Base-by-base conservation (phyloP, 2,113 vertebrate species). In the Opisthocomus hoazin region DNA sequence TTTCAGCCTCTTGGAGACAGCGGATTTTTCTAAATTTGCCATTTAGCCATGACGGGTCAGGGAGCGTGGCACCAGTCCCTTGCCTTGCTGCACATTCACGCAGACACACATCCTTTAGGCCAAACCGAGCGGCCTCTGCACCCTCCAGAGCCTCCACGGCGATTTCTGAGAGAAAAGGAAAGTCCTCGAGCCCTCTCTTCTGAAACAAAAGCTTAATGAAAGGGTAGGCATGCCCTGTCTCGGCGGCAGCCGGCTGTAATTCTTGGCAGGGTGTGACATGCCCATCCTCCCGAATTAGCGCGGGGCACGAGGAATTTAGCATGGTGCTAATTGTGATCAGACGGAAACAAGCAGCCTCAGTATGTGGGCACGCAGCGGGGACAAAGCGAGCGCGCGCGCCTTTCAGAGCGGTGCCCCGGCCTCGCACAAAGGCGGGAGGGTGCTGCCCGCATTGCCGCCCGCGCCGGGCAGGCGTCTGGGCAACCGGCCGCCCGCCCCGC, bases 271-370 rank as follows among this genome's bases (percentile, higher is more conserved):
- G 90, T 91, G 91, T 75, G 96, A 97, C 97, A 95, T 87, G 96
- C 95, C 96, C 96, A 91, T 98, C 97, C 97, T 97, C 96, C 91
- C 36, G 95, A 97, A 98, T 98, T 97, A 98, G 96, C 8, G 45
- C 21, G 9, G 95, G 96, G 94, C 97, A 96, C 46, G 65, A 73
- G 96, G 95, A 96, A 96, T 97, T 98, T 97, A 95, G 96, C 96
- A 97, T 76, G 95, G 97, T 97, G 97, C 98, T 98, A 98, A 98
- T 98, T 98, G 97, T 17, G 18, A 95, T 95, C 96, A 90, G 95
- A 92, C 9, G 78, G 63, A 95, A 97, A 97, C 97, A 98, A 97
- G 97, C 87, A 39, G 96, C 91, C 97, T 50, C 97, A 86, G 97
- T 96, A 83, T 97, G 98, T 95, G 97, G 97, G 97, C 97, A 96